phyloP scores from a whole-genome alignment of 2,797 vertebrate genomes.

The Poeciliopsis presidionis region DNA sequence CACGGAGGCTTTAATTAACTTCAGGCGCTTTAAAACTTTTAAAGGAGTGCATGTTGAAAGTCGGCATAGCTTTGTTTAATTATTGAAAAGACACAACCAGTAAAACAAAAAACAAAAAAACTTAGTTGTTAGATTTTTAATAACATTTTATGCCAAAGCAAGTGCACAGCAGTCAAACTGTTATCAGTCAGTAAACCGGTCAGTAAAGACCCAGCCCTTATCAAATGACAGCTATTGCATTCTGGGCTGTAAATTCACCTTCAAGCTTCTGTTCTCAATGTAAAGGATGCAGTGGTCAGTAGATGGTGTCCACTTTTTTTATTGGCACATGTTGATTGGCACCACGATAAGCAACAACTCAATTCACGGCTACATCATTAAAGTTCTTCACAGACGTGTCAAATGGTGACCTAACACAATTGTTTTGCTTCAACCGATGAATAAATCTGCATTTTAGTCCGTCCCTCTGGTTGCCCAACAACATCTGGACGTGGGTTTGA shows the following conservation, averaged over 20 bases:
- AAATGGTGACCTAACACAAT: not conserved
- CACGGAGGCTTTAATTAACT: slow-evolving; percentile 22
- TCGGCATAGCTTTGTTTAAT: not conserved
- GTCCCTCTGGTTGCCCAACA: not conserved
- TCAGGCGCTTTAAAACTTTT: not conserved
- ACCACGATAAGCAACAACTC: not conserved
- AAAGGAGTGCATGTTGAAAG: not conserved
- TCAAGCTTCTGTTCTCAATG: not conserved
- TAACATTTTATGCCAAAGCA: not conserved
- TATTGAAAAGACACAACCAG: not conserved
- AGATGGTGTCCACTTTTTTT: not conserved
- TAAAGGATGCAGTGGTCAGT: not conserved
- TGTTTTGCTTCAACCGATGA: not conserved
- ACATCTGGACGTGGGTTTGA: slow-evolving; percentile 1
- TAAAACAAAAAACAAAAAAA: too few species aligned
- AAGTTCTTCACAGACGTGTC: not conserved
- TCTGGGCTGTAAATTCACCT: not conserved
- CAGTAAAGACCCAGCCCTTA: not conserved
- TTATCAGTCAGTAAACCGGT: not conserved
- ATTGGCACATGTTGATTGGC: not conserved
- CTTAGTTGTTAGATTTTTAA: too few species aligned
- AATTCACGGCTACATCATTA: not conserved
- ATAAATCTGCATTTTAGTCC: not conserved
- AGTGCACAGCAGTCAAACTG: not conserved
- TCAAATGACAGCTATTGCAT: not conserved